Percentiles rank a stretch among this genome's conserved stretches.
phyloP scores from a whole-genome alignment of 2,113 vertebrate genomes.

The Anhinga anhinga region DNA sequence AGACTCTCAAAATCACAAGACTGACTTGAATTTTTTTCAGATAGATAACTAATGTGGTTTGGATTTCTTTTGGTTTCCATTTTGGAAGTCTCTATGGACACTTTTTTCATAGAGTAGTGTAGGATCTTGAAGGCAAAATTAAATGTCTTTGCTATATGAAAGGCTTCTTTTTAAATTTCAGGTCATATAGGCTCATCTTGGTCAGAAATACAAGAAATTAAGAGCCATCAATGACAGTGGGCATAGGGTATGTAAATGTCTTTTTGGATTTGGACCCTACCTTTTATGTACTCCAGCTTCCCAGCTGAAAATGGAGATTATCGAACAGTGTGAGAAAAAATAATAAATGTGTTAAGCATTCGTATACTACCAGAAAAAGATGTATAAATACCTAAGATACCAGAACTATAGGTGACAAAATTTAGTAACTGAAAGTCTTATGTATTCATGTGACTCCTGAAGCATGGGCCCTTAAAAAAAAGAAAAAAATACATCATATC shows the following conservation, averaged over 20 bases:
- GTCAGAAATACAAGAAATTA: not conserved
- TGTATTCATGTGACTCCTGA: not conserved
- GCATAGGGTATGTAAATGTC: accelerated
- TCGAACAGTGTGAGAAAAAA: not conserved
- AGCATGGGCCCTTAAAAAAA: not conserved
- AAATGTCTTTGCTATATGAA: not conserved
- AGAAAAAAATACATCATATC: not conserved
- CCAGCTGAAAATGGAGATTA: not conserved
- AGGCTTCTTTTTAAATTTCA: not conserved
- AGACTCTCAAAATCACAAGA: not conserved
- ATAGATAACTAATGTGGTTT: not conserved
- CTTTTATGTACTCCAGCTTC: not conserved
- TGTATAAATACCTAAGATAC: not conserved
- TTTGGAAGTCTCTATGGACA: not conserved
- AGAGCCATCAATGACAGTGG: not conserved
- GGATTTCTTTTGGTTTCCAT: not conserved
- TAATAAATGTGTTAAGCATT: not conserved
- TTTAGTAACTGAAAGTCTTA: not conserved
- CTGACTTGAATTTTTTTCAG: not conserved
- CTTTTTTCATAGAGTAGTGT: not conserved
- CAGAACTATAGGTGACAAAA: not conserved
- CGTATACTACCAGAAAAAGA: not conserved
- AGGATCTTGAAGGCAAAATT: not conserved
- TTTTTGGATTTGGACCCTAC: not conserved
- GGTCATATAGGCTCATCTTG: not conserved